A percentile compares a stretch with the other conserved stretches of the same genome.
Conservation (phyloP, 2,888 invertebrate species). For the Eristalis arbustorum region DNA sequence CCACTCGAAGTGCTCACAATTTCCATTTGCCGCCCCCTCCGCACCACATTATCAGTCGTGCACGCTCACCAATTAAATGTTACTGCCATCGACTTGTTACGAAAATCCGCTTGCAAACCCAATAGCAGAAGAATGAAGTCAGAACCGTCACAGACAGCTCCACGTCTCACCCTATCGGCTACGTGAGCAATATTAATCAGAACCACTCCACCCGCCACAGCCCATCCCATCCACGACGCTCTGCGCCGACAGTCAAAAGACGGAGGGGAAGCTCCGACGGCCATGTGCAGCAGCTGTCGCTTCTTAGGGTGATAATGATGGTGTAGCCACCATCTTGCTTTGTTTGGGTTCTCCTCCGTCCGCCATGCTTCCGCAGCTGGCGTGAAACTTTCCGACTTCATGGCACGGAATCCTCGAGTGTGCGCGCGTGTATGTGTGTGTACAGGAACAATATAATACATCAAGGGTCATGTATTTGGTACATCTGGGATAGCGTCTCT, state of each 20-base stretch:
- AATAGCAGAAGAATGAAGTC: slow-evolving; percentile 8
- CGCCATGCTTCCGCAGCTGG: background rate
- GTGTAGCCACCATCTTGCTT: slow-evolving; percentile 6
- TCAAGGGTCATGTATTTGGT: slow-evolving; percentile 4
- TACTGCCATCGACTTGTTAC: background rate
- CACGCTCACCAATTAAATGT: background rate
- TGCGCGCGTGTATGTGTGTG: background rate
- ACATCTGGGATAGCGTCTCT: background rate
- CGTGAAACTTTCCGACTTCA: background rate
- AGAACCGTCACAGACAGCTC: background rate
- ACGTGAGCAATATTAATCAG: slow-evolving; percentile 50
- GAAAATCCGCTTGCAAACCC: background rate
- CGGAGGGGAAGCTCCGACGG: background rate
- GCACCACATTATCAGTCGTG: background rate
- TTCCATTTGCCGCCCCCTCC: no score
- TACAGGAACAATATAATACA: background rate
- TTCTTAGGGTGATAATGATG: slow-evolving; percentile 1
- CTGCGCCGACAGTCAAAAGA: slow-evolving; percentile 17
- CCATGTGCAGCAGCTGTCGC: slow-evolving; percentile 1
- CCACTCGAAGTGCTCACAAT: slow-evolving; percentile 8
- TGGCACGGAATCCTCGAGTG: background rate
- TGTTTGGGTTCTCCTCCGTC: background rate
- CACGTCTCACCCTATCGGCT: slow-evolving; percentile 7
- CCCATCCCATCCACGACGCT: background rate
- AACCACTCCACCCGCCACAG: background rate